These are phyloP conservation scores for Peromyscus californicus DNA, from an alignment of 2,113 vertebrate species.

Conservation along the genomic window DNA sequence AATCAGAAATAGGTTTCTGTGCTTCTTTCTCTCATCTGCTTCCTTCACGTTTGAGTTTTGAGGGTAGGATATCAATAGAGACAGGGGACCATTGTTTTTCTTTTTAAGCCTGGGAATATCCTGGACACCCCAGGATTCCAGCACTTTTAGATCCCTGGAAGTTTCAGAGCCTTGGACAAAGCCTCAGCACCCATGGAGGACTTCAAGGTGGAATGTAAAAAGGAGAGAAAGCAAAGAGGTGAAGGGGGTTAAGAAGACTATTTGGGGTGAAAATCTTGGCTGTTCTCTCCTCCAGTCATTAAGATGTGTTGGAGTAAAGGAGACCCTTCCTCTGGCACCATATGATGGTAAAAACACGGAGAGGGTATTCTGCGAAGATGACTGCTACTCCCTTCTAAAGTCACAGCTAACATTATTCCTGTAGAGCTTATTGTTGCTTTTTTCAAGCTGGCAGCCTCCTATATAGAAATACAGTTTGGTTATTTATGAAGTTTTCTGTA, in stretches of 20 bases:
- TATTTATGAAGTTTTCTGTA: not conserved
- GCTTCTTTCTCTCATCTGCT: not conserved
- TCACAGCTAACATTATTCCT: not conserved
- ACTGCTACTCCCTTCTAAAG: not conserved
- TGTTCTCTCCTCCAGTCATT: constrained; percentile 69
- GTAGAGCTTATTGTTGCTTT: not conserved
- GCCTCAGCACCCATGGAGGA: not conserved
- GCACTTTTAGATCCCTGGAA: not conserved
- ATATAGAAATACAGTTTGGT: not conserved
- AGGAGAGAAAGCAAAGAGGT: not conserved
- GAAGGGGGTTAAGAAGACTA: not conserved
- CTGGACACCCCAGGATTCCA: not conserved
- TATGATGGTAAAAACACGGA: not conserved
- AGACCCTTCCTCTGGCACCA: not conserved
- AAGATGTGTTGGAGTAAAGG: not conserved
- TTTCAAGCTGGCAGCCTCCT: not conserved
- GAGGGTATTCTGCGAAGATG: not conserved
- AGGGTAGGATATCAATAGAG: not conserved
- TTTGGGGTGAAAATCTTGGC: constrained; percentile 57
- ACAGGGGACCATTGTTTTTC: not conserved
- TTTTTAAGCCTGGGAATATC: not conserved
- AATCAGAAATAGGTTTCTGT: not conserved
- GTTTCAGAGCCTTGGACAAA: constrained; percentile 23
- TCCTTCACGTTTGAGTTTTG: not conserved
- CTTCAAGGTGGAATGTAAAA: not conserved